Evolutionary conservation across 2,888 invertebrate species (phyloP).

Genomic region (Sisyra terminalis): DNA sequence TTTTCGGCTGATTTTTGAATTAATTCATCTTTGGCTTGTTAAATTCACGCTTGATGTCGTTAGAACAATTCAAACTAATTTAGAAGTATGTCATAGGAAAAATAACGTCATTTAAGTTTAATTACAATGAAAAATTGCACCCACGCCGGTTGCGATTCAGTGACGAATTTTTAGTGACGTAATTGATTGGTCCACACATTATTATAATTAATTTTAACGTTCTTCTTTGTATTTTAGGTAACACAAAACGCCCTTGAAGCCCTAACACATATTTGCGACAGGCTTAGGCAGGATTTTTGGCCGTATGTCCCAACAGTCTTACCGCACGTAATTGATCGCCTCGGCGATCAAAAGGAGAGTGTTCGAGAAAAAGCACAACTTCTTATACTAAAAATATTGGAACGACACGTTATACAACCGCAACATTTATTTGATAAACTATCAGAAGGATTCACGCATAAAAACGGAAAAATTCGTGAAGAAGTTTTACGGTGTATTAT

Average conservation of each 20-base stretch:
- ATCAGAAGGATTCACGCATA: conserved; percentile 56
- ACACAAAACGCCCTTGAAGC: conserved; percentile 85
- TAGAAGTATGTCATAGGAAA: too few species aligned
- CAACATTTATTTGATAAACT: conserved; percentile 59
- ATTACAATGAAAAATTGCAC: too few species aligned
- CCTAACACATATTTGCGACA: conserved; percentile 67
- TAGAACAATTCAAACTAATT: too few species aligned
- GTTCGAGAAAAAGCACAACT: conserved; percentile 55
- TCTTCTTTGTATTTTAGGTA: conserved; percentile 41
- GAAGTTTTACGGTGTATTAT: conserved; percentile 73
- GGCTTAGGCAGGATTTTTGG: conserved; percentile 75
- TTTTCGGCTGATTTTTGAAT: too few species aligned
- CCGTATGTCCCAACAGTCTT: conserved; percentile 70
- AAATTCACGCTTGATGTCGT: too few species aligned
- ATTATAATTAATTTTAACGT: neutral
- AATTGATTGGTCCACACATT: too few species aligned
- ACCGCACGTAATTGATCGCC: conserved; percentile 68
- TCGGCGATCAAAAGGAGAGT: conserved; percentile 30
- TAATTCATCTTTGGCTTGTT: too few species aligned
- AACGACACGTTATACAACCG: conserved; percentile 47
- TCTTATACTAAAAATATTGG: conserved; percentile 53
- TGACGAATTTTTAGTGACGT: too few species aligned
- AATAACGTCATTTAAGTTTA: too few species aligned
- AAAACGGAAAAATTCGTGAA: conserved; percentile 84
- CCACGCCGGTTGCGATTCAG: too few species aligned